Conservation (phyloP, 2,888 invertebrate species). For the Hofmannophila pseudospretella region DNA sequence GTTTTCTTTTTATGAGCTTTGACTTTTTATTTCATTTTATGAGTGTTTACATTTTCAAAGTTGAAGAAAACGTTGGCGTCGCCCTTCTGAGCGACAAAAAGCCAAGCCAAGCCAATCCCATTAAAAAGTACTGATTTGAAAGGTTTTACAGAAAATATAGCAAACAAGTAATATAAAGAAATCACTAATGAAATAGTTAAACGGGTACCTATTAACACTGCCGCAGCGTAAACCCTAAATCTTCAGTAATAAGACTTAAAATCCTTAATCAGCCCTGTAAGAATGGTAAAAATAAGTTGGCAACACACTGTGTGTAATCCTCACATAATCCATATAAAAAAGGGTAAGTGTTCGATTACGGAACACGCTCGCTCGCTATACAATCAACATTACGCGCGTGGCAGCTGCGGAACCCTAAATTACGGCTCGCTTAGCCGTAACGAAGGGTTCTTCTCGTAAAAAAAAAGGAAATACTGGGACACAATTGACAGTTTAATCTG, state of each 20-base stretch:
- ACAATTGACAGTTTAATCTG: slow-evolving; percentile 70
- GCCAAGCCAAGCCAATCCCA: too few relatives aligned
- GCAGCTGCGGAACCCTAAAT: slow-evolving; percentile 71
- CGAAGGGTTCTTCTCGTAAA: slow-evolving; percentile 52
- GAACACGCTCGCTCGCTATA: slow-evolving; percentile 46
- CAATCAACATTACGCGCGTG: slow-evolving; percentile 70
- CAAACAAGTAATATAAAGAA: too few relatives aligned
- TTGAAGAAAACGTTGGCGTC: too few relatives aligned
- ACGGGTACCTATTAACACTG: too few relatives aligned
- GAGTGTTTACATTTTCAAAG: too few relatives aligned
- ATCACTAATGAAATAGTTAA: too few relatives aligned
- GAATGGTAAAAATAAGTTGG: slow-evolving; percentile 3
- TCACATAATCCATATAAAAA: slow-evolving; percentile 30
- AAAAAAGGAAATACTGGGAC: slow-evolving; percentile 43
- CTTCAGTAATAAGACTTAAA: not conserved
- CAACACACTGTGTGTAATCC: slow-evolving; percentile 23
- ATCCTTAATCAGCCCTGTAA: not conserved
- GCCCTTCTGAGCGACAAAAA: too few relatives aligned
- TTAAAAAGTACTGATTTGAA: too few relatives aligned
- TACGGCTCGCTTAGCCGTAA: slow-evolving; percentile 57
- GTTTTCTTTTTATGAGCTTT: too few relatives aligned
- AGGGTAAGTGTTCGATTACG: slow-evolving; percentile 55
- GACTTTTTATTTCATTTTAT: too few relatives aligned
- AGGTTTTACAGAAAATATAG: too few relatives aligned
- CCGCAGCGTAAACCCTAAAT: not conserved